These are phyloP conservation scores for Hesperophylax magnus DNA, from an alignment of 1,140 invertebrate species.

Conservation along the genomic window DNA sequence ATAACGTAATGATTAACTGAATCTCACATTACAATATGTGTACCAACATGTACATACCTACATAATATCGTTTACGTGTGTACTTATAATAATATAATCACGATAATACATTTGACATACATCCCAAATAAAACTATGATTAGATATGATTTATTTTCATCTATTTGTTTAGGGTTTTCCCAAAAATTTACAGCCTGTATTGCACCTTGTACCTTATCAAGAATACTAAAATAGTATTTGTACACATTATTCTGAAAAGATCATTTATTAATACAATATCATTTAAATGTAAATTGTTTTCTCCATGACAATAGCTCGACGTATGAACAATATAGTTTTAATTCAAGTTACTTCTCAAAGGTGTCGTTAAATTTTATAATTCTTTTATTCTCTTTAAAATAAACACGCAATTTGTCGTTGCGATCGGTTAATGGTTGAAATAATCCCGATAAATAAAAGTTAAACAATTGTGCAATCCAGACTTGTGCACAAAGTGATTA, in stretches of 20 bases:
- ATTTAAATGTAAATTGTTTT: no score
- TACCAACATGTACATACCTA: no score
- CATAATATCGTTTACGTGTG: no score
- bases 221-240: no score
- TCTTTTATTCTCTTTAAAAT: no score
- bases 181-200: background rate
- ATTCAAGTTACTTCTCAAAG: no score
- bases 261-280: no score
- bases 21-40: background rate
- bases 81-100: background rate
- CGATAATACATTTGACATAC: conserved; percentile 25
- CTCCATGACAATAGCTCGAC: no score
- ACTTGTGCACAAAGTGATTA: conserved; percentile 24
- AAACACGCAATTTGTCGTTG: background rate
- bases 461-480: conserved; percentile 12
- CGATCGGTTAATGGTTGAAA: background rate
- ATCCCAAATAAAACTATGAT: background rate
- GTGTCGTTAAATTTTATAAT: no score
- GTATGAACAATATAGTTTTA: no score
- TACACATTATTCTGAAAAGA: no score
- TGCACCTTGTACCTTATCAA: background rate
- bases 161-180: background rate
- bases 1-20: background rate
- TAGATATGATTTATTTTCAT: no score
- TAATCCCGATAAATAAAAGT: conserved; percentile 23